Conservation (phyloP, 2,113 vertebrate species). For the Callipepla californica region DNA sequence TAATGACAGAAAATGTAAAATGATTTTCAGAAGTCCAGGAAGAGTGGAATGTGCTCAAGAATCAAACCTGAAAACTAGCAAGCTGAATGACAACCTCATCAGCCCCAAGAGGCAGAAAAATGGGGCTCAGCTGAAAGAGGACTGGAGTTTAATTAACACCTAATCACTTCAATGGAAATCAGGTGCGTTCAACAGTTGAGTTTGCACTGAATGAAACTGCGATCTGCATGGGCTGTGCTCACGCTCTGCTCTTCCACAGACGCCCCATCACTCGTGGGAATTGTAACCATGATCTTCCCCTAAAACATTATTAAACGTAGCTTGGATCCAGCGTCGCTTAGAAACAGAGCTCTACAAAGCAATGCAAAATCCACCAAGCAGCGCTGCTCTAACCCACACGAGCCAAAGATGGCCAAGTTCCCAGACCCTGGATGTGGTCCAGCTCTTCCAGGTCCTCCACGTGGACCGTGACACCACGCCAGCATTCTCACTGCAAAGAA, state of each 20-base stretch:
- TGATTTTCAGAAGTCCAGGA: neutral
- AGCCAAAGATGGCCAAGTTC: neutral
- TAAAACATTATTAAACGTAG: neutral
- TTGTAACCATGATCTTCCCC: neutral
- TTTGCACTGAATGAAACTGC: neutral
- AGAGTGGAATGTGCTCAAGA: neutral
- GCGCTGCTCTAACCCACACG: neutral
- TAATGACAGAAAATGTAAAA: neutral
- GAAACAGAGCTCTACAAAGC: neutral
- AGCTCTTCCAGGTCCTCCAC: neutral
- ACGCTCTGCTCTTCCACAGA: neutral
- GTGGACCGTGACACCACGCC: fast-evolving
- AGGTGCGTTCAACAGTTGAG: neutral
- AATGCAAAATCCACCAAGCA: neutral
- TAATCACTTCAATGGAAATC: neutral
- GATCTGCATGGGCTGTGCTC: neutral
- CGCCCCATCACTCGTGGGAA: neutral
- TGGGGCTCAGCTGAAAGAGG: neutral
- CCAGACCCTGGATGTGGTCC: fast-evolving
- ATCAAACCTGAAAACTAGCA: neutral
- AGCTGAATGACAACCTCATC: neutral
- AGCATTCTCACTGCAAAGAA: neutral
- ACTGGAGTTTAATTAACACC: neutral
- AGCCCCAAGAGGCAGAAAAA: neutral
- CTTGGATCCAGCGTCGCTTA: neutral